Percentiles rank a stretch among this genome's conserved stretches.
These are phyloP conservation scores for Puffinus mauretanicus DNA, from an alignment of 2,113 vertebrate genomes.

Conservation along the genomic window DNA sequence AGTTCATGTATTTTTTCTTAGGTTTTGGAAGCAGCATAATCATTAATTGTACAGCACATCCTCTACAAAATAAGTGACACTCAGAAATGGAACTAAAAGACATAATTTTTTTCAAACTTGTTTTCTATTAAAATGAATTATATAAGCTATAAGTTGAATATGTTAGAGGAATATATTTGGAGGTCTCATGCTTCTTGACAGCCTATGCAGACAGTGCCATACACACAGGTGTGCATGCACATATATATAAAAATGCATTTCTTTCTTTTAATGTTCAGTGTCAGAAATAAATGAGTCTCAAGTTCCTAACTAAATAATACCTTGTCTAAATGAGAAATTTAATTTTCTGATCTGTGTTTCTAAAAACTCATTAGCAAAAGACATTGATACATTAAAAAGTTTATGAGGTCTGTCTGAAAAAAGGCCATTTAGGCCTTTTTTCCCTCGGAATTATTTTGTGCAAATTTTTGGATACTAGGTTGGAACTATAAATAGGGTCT, in stretches of 20 bases:
- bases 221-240: background rate
- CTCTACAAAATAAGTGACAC: background rate
- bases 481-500: background rate
- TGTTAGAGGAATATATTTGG: background rate
- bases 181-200: background rate
- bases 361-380: background rate
- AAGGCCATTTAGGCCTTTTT: background rate
- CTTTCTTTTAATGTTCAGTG: background rate
- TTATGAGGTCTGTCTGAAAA: background rate
- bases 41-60: background rate
- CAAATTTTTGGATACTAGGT: background rate
- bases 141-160: background rate
- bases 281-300: conserved; percentile 13
- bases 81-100: background rate
- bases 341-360: conserved; percentile 24
- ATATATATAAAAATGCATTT: background rate
- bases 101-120: background rate
- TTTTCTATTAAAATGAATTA: conserved; percentile 16
- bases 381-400: background rate
- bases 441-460: background rate
- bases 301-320: conserved; percentile 21
- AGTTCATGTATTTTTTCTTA: background rate
- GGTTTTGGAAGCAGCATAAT: background rate
- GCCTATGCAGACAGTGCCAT: background rate
- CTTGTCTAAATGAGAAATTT: conserved; percentile 13